These are phyloP conservation scores for Morinoia aosen DNA, from an alignment of 2,888 invertebrate genomes.

Conservation along the genomic window DNA sequence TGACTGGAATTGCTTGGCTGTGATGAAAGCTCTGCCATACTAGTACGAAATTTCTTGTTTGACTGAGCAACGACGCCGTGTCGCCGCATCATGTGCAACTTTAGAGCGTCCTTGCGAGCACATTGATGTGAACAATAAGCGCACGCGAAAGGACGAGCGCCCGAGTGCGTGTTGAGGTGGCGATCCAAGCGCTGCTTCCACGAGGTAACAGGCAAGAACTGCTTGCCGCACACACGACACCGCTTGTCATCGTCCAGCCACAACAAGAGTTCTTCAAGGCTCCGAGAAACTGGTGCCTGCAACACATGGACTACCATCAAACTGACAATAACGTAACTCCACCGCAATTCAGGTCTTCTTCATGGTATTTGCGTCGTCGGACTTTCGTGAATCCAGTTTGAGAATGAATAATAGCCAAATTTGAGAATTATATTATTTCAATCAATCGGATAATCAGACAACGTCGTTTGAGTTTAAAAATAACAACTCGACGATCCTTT, in stretches of 20 bases:
- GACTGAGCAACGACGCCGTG: constrained; percentile 45
- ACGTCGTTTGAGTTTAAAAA: too few relatives aligned
- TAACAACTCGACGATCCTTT: too few relatives aligned
- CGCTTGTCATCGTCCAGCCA: constrained; percentile 65
- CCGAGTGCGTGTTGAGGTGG: constrained; percentile 67
- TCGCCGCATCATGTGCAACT: constrained; percentile 63
- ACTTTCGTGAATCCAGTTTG: neutral
- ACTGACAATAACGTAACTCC: neutral
- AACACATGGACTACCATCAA: constrained; percentile 46
- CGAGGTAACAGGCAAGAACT: constrained; percentile 66
- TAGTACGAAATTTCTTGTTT: neutral
- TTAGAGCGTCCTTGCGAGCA: constrained; percentile 65
- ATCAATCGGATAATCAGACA: too few relatives aligned
- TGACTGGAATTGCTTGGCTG: neutral
- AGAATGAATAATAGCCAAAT: neutral
- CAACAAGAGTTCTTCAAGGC: constrained; percentile 59
- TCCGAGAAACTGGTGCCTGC: constrained; percentile 38
- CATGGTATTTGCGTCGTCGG: neutral
- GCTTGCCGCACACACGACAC: constrained; percentile 67
- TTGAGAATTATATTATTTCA: neutral
- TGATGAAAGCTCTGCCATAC: neutral
- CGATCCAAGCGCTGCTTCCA: constrained; percentile 67
- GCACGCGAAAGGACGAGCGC: constrained; percentile 65
- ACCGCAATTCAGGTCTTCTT: neutral
- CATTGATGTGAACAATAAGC: constrained; percentile 62